A percentile compares a stretch with the other conserved stretches of the same genome.
phyloP scores from a whole-genome alignment of 1,140 invertebrate genomes.

The Zaprionus inermis region DNA sequence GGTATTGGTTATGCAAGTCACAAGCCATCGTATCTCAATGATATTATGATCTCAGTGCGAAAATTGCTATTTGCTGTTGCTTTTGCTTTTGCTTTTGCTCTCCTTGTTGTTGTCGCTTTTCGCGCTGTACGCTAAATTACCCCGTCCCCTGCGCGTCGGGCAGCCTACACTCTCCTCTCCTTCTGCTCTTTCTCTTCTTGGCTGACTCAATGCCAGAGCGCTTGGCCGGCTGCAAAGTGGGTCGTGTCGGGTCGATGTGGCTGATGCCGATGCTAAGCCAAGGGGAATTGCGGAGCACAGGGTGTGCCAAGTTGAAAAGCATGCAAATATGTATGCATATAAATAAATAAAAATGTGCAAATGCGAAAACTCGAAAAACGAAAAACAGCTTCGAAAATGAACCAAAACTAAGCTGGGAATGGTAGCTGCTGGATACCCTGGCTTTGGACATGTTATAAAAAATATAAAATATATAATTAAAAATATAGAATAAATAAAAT shows the following conservation, averaged over 20 bases:
- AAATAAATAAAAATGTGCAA: constrained; percentile 82
- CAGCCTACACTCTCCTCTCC: constrained; percentile 5
- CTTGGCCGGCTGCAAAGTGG: constrained; percentile 64
- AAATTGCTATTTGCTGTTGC: constrained; percentile 57
- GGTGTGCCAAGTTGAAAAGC: constrained; percentile 75
- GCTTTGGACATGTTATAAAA: too few species aligned
- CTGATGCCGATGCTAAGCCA: background rate
- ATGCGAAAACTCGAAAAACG: constrained; percentile 63
- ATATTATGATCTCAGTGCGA: constrained; percentile 80
- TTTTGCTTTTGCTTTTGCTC: too few species aligned
- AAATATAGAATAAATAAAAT: too few species aligned
- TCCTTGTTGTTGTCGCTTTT: constrained; percentile 37
- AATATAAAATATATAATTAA: too few species aligned
- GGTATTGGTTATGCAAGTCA: constrained; percentile 47
- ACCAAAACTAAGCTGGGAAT: constrained; percentile 1
- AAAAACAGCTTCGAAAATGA: constrained; percentile 34
- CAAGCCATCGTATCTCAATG: constrained; percentile 57
- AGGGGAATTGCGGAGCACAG: constrained; percentile 31
- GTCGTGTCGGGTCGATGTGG: constrained; percentile 56
- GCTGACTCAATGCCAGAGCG: constrained; percentile 65
- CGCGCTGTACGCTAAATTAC: constrained; percentile 57
- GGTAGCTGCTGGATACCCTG: background rate
- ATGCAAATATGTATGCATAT: constrained; percentile 81
- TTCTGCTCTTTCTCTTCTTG: constrained; percentile 1
- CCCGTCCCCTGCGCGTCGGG: constrained; percentile 9